phyloP scores from a whole-genome alignment of 2,888 invertebrate genomes.

The Ischnus inquisitorius region DNA sequence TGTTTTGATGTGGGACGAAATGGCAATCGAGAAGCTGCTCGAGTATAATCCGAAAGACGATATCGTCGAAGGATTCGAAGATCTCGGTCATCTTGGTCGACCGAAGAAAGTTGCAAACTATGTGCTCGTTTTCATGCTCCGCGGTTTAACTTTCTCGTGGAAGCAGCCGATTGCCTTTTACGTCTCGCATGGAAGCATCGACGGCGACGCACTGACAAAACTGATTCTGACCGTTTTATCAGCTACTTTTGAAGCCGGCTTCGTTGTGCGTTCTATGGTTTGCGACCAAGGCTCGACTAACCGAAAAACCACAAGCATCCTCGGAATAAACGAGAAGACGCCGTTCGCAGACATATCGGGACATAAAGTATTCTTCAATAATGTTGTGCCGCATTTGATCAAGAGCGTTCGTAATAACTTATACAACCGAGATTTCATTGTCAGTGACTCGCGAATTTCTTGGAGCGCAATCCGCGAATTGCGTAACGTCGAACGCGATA shows the following conservation, averaged over 20 bases:
- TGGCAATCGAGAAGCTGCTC: constrained; percentile 71
- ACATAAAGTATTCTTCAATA: constrained; percentile 70
- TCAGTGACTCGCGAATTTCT: constrained; percentile 56
- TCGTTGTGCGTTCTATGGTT: constrained; percentile 69
- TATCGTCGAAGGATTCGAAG: constrained; percentile 71
- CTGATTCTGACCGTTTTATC: constrained; percentile 60
- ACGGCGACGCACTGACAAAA: constrained; percentile 23
- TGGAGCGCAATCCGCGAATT: constrained; percentile 68
- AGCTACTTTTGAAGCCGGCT: constrained; percentile 62
- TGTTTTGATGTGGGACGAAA: constrained; percentile 75
- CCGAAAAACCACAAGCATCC: constrained; percentile 57
- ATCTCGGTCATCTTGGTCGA: constrained; percentile 71
- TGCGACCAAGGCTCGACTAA: constrained; percentile 73
- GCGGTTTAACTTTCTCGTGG: constrained; percentile 71
- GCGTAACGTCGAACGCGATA: constrained; percentile 61
- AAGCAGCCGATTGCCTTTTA: constrained; percentile 73
- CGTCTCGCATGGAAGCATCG: constrained; percentile 52
- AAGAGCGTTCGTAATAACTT: constrained; percentile 72
- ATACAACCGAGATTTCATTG: constrained; percentile 58
- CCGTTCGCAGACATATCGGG: constrained; percentile 63
- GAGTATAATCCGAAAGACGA: constrained; percentile 71
- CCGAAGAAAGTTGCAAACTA: constrained; percentile 65
- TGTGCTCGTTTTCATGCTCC: constrained; percentile 74
- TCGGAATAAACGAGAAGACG: constrained; percentile 68
- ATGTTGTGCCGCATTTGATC: constrained; percentile 70